Base-by-base conservation (phyloP, 1,140 invertebrate species). In the Propsilocerus akamusi region DNA sequence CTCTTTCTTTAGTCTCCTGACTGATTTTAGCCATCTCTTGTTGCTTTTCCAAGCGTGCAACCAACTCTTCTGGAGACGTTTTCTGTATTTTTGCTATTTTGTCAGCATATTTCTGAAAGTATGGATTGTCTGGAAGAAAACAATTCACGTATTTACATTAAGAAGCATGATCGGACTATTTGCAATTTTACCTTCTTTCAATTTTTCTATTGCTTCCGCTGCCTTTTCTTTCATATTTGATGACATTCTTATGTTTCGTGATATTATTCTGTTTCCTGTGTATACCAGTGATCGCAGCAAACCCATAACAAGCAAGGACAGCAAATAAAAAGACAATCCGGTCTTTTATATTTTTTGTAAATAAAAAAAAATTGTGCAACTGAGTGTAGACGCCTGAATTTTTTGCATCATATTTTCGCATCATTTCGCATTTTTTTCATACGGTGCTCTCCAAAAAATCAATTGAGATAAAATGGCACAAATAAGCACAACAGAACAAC, bases 41-140 rank as follows among this genome's bases (percentile, higher is more conserved):
- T 59, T 67, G 68, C 53, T 71, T 66, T 58, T 80, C 79, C 20
- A 84, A 64, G 54, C 74, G 72, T 47, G 73, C 62, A n/a, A 82
- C 54, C 59, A 88, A 85, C 59, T 86, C 79, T 52, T 82, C 78
- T 0, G 85, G 82, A 34, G 76, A 77, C 1, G 75, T 80, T 64
- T 83, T 67, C 61, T 89, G 83, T 26, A 86, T 56, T 51, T 73
- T 68, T 1, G 80, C 72, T 52, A 90, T 86, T 63, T 87, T 86
- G 1, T 72, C 61, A 0, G 83, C 78, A 67, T 91, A 91, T 62
- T 89, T 91, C 17, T 80, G 76, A 58, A 71, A 90, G 59, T 82
- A 90, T 1, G 85, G 83, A 72, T 90, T 91, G 6, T 66, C 34
- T 41, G 17, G 5, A 41, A 41, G 2, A 20, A 17, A 41, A 20